A percentile compares a stretch with the other conserved stretches of the same genome.
Evolutionary conservation across 64 coral and sea anemone genomes (phyloP).

Genomic region (Acropora tenuis): DNA sequence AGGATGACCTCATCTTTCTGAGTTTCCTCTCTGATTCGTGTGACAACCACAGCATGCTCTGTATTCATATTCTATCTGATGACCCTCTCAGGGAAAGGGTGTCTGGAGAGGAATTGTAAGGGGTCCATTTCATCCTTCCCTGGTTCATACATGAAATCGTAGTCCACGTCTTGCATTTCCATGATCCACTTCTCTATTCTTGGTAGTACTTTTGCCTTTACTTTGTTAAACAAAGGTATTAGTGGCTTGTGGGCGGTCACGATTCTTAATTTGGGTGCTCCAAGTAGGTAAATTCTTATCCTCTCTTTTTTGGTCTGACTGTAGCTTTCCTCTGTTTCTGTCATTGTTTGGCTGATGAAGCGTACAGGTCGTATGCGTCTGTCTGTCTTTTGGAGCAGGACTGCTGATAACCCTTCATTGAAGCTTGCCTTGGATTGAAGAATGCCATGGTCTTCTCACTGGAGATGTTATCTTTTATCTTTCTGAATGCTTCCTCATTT

Average conservation of each 20-base stretch:
- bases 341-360: too few species aligned
- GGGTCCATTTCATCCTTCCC: conserved; percentile 59
- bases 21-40: too few species aligned
- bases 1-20: neutral
- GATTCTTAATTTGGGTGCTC: conserved; percentile 49
- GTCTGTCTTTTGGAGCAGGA: too few species aligned
- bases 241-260: conserved; percentile 58
- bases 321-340: too few species aligned
- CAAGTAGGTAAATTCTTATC: conserved; percentile 52
- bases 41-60: too few species aligned
- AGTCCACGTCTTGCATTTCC: conserved; percentile 61
- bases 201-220: conserved; percentile 23
- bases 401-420: conserved; percentile 48
- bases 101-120: conserved; percentile 50
- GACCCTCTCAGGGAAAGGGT: conserved; percentile 48
- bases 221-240: conserved; percentile 48
- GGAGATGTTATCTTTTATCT: too few species aligned
- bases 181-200: conserved; percentile 63
- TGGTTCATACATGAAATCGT: conserved; percentile 49
- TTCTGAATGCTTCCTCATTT: conserved; percentile 36
- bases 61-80: neutral
- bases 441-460: conserved; percentile 30
- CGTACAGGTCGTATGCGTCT: too few species aligned
- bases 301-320: neutral
- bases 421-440: conserved; percentile 60